A percentile compares a stretch with the other conserved stretches of the same genome.
Conservation (phyloP, 2,888 invertebrate genomes). For the Deilephila porcellus region DNA sequence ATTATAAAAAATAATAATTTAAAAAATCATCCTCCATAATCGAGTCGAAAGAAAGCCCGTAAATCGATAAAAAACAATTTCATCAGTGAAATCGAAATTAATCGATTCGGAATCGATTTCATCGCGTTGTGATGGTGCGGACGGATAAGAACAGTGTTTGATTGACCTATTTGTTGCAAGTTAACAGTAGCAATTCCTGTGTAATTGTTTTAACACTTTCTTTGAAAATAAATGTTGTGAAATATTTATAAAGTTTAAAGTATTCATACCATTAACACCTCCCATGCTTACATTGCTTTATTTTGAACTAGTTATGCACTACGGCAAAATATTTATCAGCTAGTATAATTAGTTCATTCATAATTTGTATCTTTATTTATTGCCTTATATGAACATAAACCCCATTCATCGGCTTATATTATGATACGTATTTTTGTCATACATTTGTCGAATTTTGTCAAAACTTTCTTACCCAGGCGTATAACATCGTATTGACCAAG, state of each 20-base stretch:
- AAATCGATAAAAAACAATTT: slow-evolving; percentile 46
- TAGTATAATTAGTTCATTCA: too few species aligned
- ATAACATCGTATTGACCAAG: too few species aligned
- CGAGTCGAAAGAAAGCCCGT: slow-evolving; percentile 50
- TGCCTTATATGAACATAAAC: too few species aligned
- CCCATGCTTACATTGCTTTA: too few species aligned
- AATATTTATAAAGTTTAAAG: neutral
- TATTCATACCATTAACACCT: too few species aligned
- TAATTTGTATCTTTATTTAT: too few species aligned
- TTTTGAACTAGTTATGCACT: too few species aligned
- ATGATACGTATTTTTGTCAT: too few species aligned
- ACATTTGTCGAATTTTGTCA: too few species aligned
- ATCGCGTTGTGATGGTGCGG: neutral
- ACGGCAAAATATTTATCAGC: too few species aligned
- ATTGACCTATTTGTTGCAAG: slow-evolving; percentile 16
- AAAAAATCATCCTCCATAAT: slow-evolving; percentile 41
- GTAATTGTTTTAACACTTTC: slow-evolving; percentile 10
- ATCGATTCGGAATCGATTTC: slow-evolving; percentile 38
- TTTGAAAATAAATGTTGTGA: neutral
- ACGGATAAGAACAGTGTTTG: slow-evolving; percentile 1
- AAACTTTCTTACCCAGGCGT: too few species aligned
- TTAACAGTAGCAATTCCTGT: slow-evolving; percentile 10
- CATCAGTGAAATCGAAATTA: slow-evolving; percentile 57
- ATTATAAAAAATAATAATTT: slow-evolving; percentile 27
- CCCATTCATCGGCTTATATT: too few species aligned